Conservation (phyloP, 2,888 invertebrate genomes). For the Caenorhabditis angaria region DNA sequence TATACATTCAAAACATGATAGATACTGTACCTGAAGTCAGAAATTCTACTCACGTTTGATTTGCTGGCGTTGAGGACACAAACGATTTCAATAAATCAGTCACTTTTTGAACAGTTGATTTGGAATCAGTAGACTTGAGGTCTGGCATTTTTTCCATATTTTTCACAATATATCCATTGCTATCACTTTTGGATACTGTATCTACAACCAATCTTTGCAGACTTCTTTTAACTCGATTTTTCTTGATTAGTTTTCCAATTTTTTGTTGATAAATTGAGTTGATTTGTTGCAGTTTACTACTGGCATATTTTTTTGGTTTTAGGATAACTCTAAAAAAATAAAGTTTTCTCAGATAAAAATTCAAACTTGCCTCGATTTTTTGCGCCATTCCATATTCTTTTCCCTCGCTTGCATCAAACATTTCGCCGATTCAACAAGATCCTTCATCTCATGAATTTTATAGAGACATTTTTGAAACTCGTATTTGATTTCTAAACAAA, state of each 20-base stretch:
- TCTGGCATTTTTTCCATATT: conserved; percentile 43
- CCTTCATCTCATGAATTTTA: conserved; percentile 54
- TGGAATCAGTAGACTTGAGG: conserved; percentile 30
- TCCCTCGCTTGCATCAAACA: conserved; percentile 49
- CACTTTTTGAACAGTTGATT: conserved; percentile 30
- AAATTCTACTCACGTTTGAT: too few relatives aligned
- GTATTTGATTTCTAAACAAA: conserved; percentile 45
- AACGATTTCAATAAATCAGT: conserved; percentile 29
- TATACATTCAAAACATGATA: too few relatives aligned
- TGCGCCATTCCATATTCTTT: conserved; percentile 19
- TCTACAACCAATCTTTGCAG: conserved; percentile 50
- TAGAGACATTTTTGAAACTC: conserved; percentile 54
- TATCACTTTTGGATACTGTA: conserved; percentile 47
- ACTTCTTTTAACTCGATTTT: conserved; percentile 48
- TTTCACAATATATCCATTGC: conserved; percentile 30
- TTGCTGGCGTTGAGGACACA: too few relatives aligned
- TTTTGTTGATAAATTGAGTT: too few relatives aligned
- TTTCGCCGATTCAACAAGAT: conserved; percentile 41
- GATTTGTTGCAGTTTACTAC: too few relatives aligned
- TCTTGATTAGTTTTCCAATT: too few relatives aligned
- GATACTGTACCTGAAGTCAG: too few relatives aligned
- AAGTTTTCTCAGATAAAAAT: too few relatives aligned
- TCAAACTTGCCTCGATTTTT: conserved; percentile 5
- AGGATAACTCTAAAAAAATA: too few relatives aligned
- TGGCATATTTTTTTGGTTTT: too few relatives aligned